phyloP scores from a whole-genome alignment of 1,140 invertebrate genomes.

The Drosophila arawakana region DNA sequence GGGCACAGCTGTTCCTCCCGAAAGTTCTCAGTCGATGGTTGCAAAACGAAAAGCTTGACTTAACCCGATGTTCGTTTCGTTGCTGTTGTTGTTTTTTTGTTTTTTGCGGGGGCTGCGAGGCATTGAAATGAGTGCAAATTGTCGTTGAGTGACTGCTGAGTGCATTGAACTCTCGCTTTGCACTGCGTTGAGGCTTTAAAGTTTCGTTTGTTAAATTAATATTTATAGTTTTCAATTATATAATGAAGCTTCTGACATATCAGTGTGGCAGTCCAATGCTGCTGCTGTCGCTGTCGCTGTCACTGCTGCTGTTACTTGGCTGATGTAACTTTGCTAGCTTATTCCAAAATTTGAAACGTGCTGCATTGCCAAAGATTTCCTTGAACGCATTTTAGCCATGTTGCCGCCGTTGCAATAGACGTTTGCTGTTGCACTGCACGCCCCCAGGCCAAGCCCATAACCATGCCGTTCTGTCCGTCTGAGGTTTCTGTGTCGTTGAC shows the following conservation, averaged over 20 bases:
- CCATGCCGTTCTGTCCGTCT: constrained; percentile 59
- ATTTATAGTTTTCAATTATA: constrained; percentile 32
- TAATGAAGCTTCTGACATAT: constrained; percentile 23
- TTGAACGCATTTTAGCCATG: constrained; percentile 71
- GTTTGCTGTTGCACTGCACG: constrained; percentile 15
- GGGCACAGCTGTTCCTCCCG: constrained; percentile 76
- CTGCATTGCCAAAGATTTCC: constrained; percentile 76
- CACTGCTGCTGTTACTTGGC: background rate
- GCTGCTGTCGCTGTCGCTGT: background rate
- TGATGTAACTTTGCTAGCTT: constrained; percentile 32
- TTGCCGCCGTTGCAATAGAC: constrained; percentile 21
- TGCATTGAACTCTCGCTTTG: constrained; percentile 66
- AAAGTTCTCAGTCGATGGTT: constrained; percentile 54
- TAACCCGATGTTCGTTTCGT: constrained; percentile 21
- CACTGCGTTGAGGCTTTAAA: background rate
- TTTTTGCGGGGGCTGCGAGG: constrained; percentile 45
- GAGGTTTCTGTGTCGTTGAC: constrained; percentile 84
- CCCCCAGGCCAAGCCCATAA: constrained; percentile 85
- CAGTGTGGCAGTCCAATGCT: constrained; percentile 1
- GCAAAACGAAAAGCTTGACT: constrained; percentile 37
- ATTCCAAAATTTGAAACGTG: constrained; percentile 28
- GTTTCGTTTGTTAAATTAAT: constrained; percentile 27
- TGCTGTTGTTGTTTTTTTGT: background rate
- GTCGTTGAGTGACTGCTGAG: constrained; percentile 38
- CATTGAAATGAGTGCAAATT: constrained; percentile 78